Conservation (phyloP, 1,140 invertebrate species). For the Mercenaria mercenaria region DNA sequence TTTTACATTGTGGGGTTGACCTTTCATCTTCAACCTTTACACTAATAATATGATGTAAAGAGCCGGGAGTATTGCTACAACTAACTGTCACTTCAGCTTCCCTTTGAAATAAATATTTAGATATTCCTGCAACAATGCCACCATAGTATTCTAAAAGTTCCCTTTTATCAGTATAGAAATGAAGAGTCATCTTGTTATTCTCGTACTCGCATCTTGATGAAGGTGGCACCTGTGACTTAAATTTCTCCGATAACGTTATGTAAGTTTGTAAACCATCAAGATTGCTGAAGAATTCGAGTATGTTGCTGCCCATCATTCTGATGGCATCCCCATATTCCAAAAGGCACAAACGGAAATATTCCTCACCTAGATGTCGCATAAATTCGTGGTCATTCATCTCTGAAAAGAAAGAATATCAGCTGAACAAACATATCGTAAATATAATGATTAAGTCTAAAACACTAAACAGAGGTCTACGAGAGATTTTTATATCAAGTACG, state of each 20-base stretch:
- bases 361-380: conserved; percentile 72
- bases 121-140: conserved; percentile 89
- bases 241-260: conserved; percentile 78
- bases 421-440: no score
- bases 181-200: conserved; percentile 80
- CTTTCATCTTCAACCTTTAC: conserved; percentile 69
- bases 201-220: conserved; percentile 87
- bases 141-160: conserved; percentile 82
- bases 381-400: conserved; percentile 61
- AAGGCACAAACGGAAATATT: conserved; percentile 81
- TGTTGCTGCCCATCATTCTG: conserved; percentile 82
- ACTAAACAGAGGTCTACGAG: no score
- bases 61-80: conserved; percentile 67
- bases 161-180: conserved; percentile 85
- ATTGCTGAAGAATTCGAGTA: conserved; percentile 84
- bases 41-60: conserved; percentile 78
- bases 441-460: no score
- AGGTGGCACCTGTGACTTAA: conserved; percentile 80
- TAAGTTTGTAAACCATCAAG: conserved; percentile 85
- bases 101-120: conserved; percentile 87
- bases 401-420: conserved; percentile 41
- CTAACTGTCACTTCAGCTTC: conserved; percentile 72
- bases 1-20: conserved; percentile 52
- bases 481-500: no score
- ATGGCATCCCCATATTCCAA: conserved; percentile 82